phyloP scores from a whole-genome alignment of 2,797 vertebrate species.

The Brotogeris chrysoptera region DNA sequence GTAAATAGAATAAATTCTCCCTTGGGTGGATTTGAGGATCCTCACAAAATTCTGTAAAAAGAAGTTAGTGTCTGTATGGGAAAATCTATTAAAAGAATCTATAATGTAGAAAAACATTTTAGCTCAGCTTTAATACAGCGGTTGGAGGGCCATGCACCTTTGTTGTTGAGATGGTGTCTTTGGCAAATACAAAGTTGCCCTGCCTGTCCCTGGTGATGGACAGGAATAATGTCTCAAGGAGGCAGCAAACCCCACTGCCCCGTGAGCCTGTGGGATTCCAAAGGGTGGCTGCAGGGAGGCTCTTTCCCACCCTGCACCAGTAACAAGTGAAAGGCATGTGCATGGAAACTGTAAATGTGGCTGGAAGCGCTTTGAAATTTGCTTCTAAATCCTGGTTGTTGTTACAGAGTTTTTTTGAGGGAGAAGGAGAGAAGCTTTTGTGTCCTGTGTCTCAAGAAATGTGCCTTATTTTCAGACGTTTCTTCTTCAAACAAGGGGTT shows the following conservation, averaged over 20 bases:
- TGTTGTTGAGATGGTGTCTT: background rate
- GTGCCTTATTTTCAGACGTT: background rate
- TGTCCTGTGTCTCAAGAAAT: background rate
- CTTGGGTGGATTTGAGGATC: background rate
- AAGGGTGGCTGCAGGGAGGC: fast-evolving
- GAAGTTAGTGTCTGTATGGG: background rate
- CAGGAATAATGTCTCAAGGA: fast-evolving
- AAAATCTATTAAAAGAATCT: background rate
- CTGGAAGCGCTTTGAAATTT: background rate
- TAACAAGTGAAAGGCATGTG: background rate
- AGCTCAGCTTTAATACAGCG: background rate
- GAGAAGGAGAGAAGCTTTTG: background rate
- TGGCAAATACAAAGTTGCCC: background rate
- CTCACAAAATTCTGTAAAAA: background rate
- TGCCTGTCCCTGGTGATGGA: background rate
- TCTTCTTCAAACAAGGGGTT: background rate
- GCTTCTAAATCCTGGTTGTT: background rate
- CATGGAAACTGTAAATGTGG: background rate
- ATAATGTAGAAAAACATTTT: background rate
- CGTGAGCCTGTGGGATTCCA: fast-evolving
- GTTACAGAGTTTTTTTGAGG: background rate
- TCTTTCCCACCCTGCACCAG: background rate
- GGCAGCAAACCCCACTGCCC: background rate
- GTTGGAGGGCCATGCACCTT: fast-evolving
- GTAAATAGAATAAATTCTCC: background rate